phyloP scores from a whole-genome alignment of 2,888 invertebrate species.

The Melinaea marsaeus region DNA sequence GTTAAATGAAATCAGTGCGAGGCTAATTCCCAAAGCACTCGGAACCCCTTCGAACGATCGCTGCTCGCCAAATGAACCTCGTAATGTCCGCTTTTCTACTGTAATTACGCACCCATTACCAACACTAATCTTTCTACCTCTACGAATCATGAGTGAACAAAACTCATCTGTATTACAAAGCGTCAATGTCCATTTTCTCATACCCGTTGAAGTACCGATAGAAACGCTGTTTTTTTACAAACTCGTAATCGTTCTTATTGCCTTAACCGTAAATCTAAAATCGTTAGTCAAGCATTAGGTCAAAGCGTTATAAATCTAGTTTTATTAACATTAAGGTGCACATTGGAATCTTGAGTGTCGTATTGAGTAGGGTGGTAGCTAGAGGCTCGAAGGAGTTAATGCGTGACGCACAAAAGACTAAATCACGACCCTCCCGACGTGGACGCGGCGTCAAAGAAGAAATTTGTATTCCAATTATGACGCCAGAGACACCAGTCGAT shows the following conservation, averaged over 20 bases:
- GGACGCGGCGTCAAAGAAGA: slow-evolving; percentile 68
- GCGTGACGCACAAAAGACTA: slow-evolving; percentile 76
- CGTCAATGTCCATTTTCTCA: slow-evolving; percentile 44
- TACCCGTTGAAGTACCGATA: slow-evolving; percentile 19
- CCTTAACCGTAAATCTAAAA: slow-evolving; percentile 59
- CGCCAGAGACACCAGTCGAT: slow-evolving; percentile 49
- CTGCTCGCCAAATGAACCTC: slow-evolving; percentile 72
- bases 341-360: slow-evolving; percentile 37
- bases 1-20: slow-evolving; percentile 56
- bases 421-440: slow-evolving; percentile 69
- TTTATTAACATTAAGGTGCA: slow-evolving; percentile 41
- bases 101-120: slow-evolving; percentile 74
- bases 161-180: slow-evolving; percentile 41
- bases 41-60: slow-evolving; percentile 65
- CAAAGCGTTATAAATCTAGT: slow-evolving; percentile 29
- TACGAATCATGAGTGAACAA: slow-evolving; percentile 34
- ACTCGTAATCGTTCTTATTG: slow-evolving; percentile 62
- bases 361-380: slow-evolving; percentile 53
- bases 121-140: slow-evolving; percentile 63
- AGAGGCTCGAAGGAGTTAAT: slow-evolving; percentile 73
- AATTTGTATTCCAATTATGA: slow-evolving; percentile 78
- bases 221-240: slow-evolving; percentile 38
- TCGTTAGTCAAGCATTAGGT: slow-evolving; percentile 43
- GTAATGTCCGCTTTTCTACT: slow-evolving; percentile 74
- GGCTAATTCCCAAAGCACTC: slow-evolving; percentile 50